Percentiles rank a stretch among this genome's conserved stretches.
These are phyloP conservation scores for Melozone crissalis DNA, from an alignment of 2,113 vertebrate species.

Conservation along the genomic window DNA sequence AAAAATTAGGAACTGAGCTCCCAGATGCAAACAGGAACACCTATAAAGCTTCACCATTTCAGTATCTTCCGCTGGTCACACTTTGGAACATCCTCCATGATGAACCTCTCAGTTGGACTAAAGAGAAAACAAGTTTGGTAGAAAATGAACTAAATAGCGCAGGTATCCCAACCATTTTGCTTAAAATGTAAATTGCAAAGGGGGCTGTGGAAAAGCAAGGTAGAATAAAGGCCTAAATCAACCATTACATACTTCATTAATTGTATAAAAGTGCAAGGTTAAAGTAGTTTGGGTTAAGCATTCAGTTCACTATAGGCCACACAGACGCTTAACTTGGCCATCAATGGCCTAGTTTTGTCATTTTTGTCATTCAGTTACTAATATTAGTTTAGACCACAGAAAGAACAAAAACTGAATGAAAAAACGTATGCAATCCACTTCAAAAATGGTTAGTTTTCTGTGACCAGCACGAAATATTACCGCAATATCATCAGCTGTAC, in stretches of 20 bases:
- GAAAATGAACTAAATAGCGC: background rate
- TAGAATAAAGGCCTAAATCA: constrained; percentile 10
- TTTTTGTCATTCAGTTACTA: constrained; percentile 65
- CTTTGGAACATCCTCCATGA: background rate
- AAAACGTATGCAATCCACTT: constrained; percentile 36
- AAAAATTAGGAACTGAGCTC: background rate
- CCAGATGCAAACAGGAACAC: background rate
- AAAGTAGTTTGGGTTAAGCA: constrained; percentile 44
- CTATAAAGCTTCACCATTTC: background rate
- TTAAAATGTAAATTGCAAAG: background rate
- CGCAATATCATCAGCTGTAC: constrained; percentile 43
- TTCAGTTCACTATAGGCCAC: constrained; percentile 25
- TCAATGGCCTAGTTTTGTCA: constrained; percentile 27
- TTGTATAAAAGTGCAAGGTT: constrained; percentile 38
- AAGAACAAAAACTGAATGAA: constrained; percentile 47
- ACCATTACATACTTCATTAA: constrained; percentile 18
- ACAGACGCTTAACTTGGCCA: background rate
- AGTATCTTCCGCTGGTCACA: background rate
- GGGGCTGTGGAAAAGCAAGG: background rate
- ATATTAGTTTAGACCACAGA: constrained; percentile 37
- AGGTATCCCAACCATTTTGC: background rate
- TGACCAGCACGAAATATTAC: constrained; percentile 68
- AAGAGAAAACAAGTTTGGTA: background rate
- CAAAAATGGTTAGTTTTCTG: constrained; percentile 61
- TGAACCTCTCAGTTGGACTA: background rate